Percentiles rank a stretch among this genome's conserved stretches.
phyloP scores from a whole-genome alignment of 2,888 invertebrate genomes.

The Lithophane leautieri region DNA sequence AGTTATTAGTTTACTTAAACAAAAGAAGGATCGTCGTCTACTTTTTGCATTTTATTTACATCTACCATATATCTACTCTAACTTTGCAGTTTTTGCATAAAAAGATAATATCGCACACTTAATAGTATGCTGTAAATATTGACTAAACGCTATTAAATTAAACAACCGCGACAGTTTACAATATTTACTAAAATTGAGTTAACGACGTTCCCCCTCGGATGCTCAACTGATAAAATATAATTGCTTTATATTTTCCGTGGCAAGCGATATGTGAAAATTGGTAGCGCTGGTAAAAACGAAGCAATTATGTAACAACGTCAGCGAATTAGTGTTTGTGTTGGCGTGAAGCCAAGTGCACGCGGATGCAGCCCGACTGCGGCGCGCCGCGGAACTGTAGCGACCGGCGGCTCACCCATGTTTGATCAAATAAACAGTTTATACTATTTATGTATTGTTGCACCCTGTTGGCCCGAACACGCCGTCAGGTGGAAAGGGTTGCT shows the following conservation, averaged over 20 bases:
- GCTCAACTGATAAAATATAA: constrained; percentile 54
- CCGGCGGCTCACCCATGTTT: constrained; percentile 25
- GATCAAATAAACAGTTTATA: constrained; percentile 59
- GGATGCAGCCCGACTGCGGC: constrained; percentile 63
- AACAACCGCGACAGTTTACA: constrained; percentile 16
- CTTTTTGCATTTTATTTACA: not conserved
- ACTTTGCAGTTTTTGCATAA: not conserved
- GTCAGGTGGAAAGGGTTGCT: constrained; percentile 25
- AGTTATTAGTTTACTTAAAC: not conserved
- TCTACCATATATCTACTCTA: not conserved
- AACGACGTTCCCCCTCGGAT: constrained; percentile 44
- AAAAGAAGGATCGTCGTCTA: not conserved
- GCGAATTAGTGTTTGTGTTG: constrained; percentile 86
- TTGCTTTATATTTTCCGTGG: constrained; percentile 61
- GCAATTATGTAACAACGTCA: constrained; percentile 87
- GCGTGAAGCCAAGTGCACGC: constrained; percentile 82
- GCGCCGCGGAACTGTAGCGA: constrained; percentile 46
- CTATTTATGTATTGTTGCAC: constrained; percentile 49
- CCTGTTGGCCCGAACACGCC: constrained; percentile 4
- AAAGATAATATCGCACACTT: constrained; percentile 10
- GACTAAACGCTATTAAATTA: constrained; percentile 27
- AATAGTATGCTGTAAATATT: constrained; percentile 17
- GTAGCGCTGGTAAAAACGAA: constrained; percentile 79
- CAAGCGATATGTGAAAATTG: constrained; percentile 66
- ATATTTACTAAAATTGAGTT: constrained; percentile 31